A percentile compares a stretch with the other conserved stretches of the same genome.
Evolutionary conservation across 2,888 invertebrate genomes (phyloP).

Genomic region (Tetropium fuscum): DNA sequence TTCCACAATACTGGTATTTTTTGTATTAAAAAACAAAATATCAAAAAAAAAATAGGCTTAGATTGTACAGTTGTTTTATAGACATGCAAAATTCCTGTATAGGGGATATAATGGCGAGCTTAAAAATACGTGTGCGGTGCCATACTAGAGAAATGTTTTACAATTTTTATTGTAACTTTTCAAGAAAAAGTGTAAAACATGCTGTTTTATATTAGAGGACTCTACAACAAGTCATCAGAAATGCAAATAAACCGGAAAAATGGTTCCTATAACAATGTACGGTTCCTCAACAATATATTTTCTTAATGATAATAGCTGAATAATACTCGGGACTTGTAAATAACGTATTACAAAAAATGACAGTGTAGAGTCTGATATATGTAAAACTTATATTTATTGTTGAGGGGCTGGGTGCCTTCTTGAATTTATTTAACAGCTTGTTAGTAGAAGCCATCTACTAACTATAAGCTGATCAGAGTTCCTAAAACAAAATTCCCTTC

Average conservation of each 20-base stretch:
- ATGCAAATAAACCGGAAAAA: constrained; percentile 64
- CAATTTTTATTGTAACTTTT: constrained; percentile 25
- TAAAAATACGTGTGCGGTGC: constrained; percentile 60
- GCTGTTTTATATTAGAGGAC: constrained; percentile 51
- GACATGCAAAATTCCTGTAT: constrained; percentile 49
- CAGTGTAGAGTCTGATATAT: constrained; percentile 39
- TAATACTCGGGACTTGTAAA: constrained; percentile 27
- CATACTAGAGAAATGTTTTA: constrained; percentile 52
- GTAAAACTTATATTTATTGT: constrained; percentile 59
- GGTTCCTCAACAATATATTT: constrained; percentile 64
- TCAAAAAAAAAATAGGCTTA: constrained; percentile 54
- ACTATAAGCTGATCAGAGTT: constrained; percentile 63
- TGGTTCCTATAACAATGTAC: constrained; percentile 65
- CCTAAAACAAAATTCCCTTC: constrained; percentile 64
- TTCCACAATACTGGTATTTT: constrained; percentile 57
- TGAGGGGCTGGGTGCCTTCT: constrained; percentile 68
- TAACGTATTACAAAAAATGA: constrained; percentile 23
- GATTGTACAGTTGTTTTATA: constrained; percentile 58
- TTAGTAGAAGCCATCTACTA: constrained; percentile 30
- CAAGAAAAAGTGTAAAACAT: constrained; percentile 38
- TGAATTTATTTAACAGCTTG: constrained; percentile 41
- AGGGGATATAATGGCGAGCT: constrained; percentile 58
- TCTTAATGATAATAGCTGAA: constrained; percentile 36
- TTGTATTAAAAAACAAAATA: constrained; percentile 57
- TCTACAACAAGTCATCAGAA: constrained; percentile 62